These are phyloP conservation scores for Platycnemis pennipes DNA, from an alignment of 2,888 invertebrate genomes.

Conservation along the genomic window DNA sequence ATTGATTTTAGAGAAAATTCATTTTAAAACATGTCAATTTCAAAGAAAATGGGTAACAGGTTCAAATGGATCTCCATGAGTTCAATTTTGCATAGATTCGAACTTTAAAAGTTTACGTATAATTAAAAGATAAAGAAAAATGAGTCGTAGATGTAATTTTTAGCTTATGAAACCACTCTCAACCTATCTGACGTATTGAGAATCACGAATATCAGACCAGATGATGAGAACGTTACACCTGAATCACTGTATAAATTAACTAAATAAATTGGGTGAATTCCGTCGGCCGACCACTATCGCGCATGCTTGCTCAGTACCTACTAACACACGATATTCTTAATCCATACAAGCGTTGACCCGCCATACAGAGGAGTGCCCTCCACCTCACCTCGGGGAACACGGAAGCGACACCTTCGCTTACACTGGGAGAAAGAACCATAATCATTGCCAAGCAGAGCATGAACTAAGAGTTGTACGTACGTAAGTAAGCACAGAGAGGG, in stretches of 20 bases:
- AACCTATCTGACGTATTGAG: no score
- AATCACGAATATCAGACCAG: neutral
- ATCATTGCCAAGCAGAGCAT: constrained; percentile 13
- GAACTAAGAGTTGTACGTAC: neutral
- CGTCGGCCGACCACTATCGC: neutral
- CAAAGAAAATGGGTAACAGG: no score
- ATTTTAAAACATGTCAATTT: no score
- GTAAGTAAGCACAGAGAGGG: neutral
- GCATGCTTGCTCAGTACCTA: neutral
- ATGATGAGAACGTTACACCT: neutral
- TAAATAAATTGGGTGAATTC: neutral
- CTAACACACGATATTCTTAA: neutral
- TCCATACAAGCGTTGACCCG: neutral
- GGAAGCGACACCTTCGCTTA: neutral
- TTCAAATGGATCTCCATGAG: no score
- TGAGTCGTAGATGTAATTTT: no score
- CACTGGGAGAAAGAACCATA: neutral
- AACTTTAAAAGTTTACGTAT: no score
- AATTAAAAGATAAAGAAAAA: no score
- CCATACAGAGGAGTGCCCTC: neutral
- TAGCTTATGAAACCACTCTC: no score
- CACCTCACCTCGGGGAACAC: neutral
- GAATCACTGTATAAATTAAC: neutral
- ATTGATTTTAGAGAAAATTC: no score
- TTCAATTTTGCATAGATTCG: no score